phyloP scores from a whole-genome alignment of 2,113 vertebrate species.

The Pachyramphus minor region DNA sequence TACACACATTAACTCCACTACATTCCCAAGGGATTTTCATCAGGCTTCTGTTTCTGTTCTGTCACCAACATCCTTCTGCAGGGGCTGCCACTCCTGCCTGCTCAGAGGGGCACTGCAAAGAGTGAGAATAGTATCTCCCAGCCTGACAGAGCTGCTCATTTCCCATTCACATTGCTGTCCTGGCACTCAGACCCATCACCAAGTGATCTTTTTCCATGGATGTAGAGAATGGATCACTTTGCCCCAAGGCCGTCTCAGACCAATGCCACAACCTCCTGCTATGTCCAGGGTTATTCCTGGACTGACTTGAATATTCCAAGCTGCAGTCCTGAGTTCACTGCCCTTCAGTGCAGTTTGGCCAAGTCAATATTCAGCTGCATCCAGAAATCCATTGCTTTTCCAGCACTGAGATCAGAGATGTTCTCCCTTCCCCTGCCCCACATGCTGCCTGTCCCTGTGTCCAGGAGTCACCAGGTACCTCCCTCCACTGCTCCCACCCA shows the following conservation, averaged over 20 bases:
- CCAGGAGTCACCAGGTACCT: background rate
- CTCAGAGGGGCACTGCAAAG: background rate
- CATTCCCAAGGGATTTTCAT: background rate
- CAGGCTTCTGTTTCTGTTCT: background rate
- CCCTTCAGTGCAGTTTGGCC: background rate
- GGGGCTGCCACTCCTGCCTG: background rate
- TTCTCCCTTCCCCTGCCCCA: background rate
- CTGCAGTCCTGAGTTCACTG: background rate
- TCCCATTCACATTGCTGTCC: rapidly evolving
- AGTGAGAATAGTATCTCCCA: background rate
- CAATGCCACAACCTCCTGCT: background rate
- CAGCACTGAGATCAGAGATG: background rate
- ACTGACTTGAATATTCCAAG: background rate
- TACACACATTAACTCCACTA: background rate
- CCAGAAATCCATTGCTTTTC: background rate
- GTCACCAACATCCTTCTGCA: background rate
- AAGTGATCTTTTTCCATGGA: too few species aligned
- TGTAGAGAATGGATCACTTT: background rate
- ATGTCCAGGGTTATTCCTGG: background rate
- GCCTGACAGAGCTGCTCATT: background rate
- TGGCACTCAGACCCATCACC: background rate
- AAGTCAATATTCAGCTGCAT: background rate
- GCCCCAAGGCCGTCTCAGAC: too few species aligned
- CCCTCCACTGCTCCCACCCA: background rate
- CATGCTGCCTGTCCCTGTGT: background rate